A percentile compares a stretch with the other conserved stretches of the same genome.
These are phyloP conservation scores for Drosophila guanche DNA, from an alignment of 1,140 invertebrate species.

Conservation along the genomic window DNA sequence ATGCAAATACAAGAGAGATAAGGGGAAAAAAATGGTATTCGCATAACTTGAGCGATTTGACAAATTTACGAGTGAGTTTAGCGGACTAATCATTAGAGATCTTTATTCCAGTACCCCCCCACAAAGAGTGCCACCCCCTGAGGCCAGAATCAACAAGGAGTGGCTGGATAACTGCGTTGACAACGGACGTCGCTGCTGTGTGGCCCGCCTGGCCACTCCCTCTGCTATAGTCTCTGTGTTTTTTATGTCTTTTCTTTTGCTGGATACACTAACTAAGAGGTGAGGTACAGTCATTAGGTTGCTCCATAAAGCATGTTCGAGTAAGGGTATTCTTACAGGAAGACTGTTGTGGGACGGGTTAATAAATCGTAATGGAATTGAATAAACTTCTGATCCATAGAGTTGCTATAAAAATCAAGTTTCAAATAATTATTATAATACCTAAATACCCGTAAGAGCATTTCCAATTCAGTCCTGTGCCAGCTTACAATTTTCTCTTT, in stretches of 20 bases:
- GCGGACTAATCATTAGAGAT: conserved; percentile 74
- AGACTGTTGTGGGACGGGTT: too few relatives aligned
- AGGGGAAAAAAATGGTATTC: conserved; percentile 38
- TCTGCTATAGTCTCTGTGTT: not conserved
- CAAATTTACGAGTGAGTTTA: conserved; percentile 80
- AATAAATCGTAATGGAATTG: too few relatives aligned
- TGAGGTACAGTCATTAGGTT: not conserved
- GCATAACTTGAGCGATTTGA: conserved; percentile 73
- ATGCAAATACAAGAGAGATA: conserved; percentile 63
- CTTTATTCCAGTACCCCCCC: conserved; percentile 21
- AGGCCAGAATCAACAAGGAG: conserved; percentile 54
- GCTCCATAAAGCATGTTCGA: too few relatives aligned
- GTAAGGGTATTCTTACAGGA: too few relatives aligned
- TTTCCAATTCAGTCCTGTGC: not conserved
- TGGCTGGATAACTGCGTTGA: conserved; percentile 27
- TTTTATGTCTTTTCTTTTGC: conserved; percentile 3
- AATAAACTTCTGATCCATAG: too few relatives aligned
- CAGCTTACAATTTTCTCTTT: not conserved
- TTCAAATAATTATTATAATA: not conserved
- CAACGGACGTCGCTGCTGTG: conserved; percentile 11
- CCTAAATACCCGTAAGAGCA: conserved; percentile 11
- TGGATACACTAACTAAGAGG: not conserved
- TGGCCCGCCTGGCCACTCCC: not conserved
- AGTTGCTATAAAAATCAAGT: not conserved
- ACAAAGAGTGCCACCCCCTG: conserved; percentile 24